Evolutionary conservation across 2,113 vertebrate species (phyloP).

Genomic region (Procavia capensis): DNA sequence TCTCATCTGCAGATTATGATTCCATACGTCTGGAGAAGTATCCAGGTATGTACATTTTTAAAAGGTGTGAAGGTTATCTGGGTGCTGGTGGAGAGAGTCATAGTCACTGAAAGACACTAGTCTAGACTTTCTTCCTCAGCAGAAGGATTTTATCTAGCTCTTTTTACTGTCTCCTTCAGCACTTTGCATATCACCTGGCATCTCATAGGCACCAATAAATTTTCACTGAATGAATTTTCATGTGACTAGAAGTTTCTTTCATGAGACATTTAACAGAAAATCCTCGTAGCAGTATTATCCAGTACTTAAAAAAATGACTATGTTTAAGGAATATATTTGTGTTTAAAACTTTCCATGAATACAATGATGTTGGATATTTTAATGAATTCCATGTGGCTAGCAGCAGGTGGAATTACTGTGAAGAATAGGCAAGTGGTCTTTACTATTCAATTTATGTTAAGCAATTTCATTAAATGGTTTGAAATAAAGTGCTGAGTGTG

Average conservation of each 20-base stretch:
- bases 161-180: background rate
- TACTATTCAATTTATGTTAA: conserved; percentile 46
- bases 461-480: conserved; percentile 53
- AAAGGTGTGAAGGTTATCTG: background rate
- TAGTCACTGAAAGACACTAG: background rate
- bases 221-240: conserved; percentile 18
- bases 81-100: background rate
- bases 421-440: conserved; percentile 64
- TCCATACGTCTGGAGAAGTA: background rate
- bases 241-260: conserved; percentile 20
- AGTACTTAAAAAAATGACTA: background rate
- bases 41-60: background rate
- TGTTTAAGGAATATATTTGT: conserved; percentile 50
- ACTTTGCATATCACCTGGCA: background rate
- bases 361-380: conserved; percentile 40
- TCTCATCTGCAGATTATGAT: background rate
- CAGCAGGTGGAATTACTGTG: conserved; percentile 60
- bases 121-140: background rate
- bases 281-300: background rate
- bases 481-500: conserved; percentile 76
- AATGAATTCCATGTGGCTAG: conserved; percentile 25
- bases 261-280: conserved; percentile 40
- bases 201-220: background rate
- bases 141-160: background rate
- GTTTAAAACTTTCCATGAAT: conserved; percentile 45